phyloP scores from a whole-genome alignment of 2,888 invertebrate genomes.

The Clostera curtula region DNA sequence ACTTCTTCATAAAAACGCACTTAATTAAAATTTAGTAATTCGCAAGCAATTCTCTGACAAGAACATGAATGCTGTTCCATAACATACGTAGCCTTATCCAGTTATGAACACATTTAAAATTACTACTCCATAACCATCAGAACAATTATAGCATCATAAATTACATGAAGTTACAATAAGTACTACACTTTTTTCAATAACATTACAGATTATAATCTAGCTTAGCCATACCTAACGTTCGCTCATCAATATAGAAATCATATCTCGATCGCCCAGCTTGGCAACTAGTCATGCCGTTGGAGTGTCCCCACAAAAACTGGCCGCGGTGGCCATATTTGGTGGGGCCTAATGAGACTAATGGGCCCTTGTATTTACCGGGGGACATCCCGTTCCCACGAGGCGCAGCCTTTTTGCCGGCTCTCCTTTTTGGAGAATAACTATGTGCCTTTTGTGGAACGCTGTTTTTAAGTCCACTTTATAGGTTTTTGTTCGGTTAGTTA shows the following conservation, averaged over 20 bases:
- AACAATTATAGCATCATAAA: no score
- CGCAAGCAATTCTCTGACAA: no score
- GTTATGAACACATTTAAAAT: no score
- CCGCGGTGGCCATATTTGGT: conserved; percentile 1
- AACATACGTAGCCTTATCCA: no score
- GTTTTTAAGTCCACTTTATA: not conserved
- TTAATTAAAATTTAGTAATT: no score
- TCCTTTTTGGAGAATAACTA: conserved; percentile 3
- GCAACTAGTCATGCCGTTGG: not conserved
- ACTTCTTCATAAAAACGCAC: no score
- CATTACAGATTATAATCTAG: no score
- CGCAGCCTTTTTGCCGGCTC: conserved; percentile 1
- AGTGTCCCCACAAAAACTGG: conserved; percentile 1
- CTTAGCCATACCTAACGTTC: not conserved
- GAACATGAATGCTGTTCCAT: no score
- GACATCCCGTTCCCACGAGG: conserved; percentile 1
- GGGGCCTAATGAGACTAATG: conserved; percentile 3
- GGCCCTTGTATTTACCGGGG: conserved; percentile 1
- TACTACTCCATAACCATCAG: no score
- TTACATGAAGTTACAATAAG: no score
- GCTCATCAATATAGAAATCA: conserved; percentile 1
- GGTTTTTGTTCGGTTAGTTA: conserved; percentile 1
- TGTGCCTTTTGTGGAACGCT: conserved; percentile 1
- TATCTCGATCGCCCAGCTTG: conserved; percentile 1
- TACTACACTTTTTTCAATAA: no score